phyloP scores from a whole-genome alignment of 2,113 vertebrate genomes.

The Takifugu bimaculatus region DNA sequence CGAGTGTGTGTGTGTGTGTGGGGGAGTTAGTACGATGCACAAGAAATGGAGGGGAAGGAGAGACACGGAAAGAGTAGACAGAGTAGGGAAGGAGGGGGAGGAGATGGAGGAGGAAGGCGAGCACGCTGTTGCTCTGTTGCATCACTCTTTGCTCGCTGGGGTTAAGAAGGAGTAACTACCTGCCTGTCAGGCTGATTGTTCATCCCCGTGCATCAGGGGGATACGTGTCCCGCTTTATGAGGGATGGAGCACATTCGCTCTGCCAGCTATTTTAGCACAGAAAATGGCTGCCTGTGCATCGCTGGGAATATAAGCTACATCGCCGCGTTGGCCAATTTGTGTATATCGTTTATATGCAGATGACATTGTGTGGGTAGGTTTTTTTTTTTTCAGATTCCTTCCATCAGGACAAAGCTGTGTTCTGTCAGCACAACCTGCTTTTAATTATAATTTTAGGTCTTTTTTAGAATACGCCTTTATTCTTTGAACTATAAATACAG shows the following conservation, averaged over 20 bases:
- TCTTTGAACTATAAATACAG: conserved; percentile 50
- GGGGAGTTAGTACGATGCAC: background rate
- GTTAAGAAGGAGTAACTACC: conserved; percentile 77
- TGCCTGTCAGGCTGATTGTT: conserved; percentile 74
- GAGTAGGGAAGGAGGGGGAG: conserved; percentile 15
- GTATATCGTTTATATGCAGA: conserved; percentile 36
- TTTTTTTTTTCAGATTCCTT: too few species aligned
- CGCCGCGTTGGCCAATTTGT: conserved; percentile 16
- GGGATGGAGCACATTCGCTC: conserved; percentile 48
- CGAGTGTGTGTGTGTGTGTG: conserved; percentile 51
- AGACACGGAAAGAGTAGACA: conserved; percentile 18
- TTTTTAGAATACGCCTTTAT: conserved; percentile 36
- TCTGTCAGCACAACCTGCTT: too few species aligned
- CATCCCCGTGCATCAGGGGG: conserved; percentile 66
- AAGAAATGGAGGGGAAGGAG: conserved; percentile 17
- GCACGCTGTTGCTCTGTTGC: conserved; percentile 50
- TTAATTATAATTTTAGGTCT: too few species aligned
- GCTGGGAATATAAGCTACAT: conserved; percentile 17
- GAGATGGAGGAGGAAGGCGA: conserved; percentile 9
- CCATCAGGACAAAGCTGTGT: too few species aligned
- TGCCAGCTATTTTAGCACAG: conserved; percentile 58
- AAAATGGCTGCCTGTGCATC: conserved; percentile 48
- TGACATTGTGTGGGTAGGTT: conserved; percentile 1
- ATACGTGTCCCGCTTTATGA: conserved; percentile 63
- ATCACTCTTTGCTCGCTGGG: conserved; percentile 60